Evolutionary conservation across 2,888 invertebrate genomes (phyloP), one percentile per base, ranked within the genome.

Genomic region (Drosophila mercatorum): DNA sequence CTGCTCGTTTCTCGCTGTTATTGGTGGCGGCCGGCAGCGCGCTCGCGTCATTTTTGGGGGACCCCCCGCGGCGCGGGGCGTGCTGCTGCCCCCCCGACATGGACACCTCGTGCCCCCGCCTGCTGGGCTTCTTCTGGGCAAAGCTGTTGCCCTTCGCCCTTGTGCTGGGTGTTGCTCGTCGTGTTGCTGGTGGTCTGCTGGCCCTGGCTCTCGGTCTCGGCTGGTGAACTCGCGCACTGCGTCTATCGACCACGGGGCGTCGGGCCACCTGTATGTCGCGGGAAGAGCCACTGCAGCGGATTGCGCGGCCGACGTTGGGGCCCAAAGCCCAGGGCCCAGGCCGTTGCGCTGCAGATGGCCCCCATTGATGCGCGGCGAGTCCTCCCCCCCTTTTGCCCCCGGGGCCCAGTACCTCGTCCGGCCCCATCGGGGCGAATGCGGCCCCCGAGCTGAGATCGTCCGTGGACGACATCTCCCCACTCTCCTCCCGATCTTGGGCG

Each of bases 361-460:
- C 31, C 82, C 80, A 55, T 86, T 90, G 55, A 91, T 78, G 26
- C 92, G 88, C 8, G 92, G 92, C 40, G 92, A 92, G 44, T 92
- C 91, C 58, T 92, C 92, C 91, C 95, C 75, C 95, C 95, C n/a
- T n/a, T n/a, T n/a, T n/a, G n/a, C n/a, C n/a, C n/a, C n/a, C n/a
- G n/a, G n/a, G n/a, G n/a, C n/a, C n/a, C n/a, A n/a, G n/a, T n/a
- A n/a, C n/a, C n/a, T n/a, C n/a, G n/a, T n/a, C n/a, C n/a, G n/a
- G 38, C 95, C 96, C 88, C 75, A 97, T 95, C 90, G 96, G 0
- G 97, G 96, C 8, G 96, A 96, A 83, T 96, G 95, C 60, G 96
- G 96, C n/a, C 11, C 96, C 93, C 0, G 96, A 96, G 87, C 96
- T 96, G 34, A 97, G 94, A 92, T 97, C 97, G 90, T 97, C 96